phyloP scores from a whole-genome alignment of 2,888 invertebrate species.

The Meganola albula region DNA sequence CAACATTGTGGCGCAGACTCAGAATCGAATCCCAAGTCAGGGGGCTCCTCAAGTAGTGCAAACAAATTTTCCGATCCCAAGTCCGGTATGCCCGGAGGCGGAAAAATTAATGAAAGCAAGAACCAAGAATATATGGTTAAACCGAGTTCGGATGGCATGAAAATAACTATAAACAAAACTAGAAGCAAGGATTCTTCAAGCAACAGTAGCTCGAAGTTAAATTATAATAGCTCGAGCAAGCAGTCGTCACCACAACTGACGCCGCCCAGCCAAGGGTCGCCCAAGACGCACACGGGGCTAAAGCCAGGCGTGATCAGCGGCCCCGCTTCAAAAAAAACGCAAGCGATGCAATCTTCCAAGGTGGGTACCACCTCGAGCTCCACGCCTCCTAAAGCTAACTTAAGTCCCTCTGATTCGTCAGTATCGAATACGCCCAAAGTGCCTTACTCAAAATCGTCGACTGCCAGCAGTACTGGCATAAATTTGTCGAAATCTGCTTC shows the following conservation, averaged over 20 bases:
- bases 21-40: constrained; percentile 66
- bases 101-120: constrained; percentile 72
- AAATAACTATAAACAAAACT: constrained; percentile 94
- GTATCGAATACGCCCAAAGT: constrained; percentile 56
- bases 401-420: constrained; percentile 60
- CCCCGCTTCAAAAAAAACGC: constrained; percentile 89
- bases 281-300: constrained; percentile 88
- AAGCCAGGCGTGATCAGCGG: constrained; percentile 92
- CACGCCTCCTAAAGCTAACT: constrained; percentile 66
- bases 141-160: constrained; percentile 92
- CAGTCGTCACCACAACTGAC: constrained; percentile 69
- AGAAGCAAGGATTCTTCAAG: constrained; percentile 83
- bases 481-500: constrained; percentile 68
- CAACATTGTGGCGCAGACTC: constrained; percentile 80
- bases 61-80: constrained; percentile 71
- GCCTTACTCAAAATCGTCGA: constrained; percentile 70
- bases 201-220: constrained; percentile 62
- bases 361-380: constrained; percentile 55
- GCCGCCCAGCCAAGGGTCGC: constrained; percentile 80
- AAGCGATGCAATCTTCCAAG: constrained; percentile 77
- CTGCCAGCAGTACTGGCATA: constrained; percentile 57
- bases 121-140: constrained; percentile 94
- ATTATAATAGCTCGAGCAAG: constrained; percentile 63
- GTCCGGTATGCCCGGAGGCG: constrained; percentile 55
- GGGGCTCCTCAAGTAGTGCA: constrained; percentile 57